These are phyloP conservation scores for Drosophila colorata DNA, from an alignment of 2,888 invertebrate species.

Conservation along the genomic window DNA sequence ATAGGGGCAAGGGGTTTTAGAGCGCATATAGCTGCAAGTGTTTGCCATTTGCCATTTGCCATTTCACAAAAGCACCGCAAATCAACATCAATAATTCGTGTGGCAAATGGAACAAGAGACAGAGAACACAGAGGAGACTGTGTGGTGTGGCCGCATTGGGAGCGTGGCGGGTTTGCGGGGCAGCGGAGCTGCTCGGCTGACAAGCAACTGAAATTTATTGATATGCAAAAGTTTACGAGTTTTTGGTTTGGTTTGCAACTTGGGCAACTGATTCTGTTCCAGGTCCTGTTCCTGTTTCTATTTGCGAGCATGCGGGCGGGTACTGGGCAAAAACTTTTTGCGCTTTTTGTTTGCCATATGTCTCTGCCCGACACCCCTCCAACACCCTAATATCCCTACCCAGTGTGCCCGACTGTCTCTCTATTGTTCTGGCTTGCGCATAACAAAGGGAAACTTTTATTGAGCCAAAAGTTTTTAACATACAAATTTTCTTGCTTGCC, in stretches of 20 bases:
- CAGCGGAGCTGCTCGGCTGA: no score
- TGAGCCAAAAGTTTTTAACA: conserved; percentile 77
- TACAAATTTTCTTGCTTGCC: conserved; percentile 75
- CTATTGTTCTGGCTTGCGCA: conserved; percentile 66
- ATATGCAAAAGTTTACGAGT: conserved; percentile 79
- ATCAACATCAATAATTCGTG: conserved; percentile 79
- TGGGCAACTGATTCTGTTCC: conserved; percentile 51
- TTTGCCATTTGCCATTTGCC: conserved; percentile 56
- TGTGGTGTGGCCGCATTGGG: not conserved
- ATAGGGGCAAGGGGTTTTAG: conserved; percentile 3
- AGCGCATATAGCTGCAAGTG: conserved; percentile 47
- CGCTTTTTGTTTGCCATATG: conserved; percentile 56
- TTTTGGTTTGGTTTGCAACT: conserved; percentile 62
- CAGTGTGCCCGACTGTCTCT: conserved; percentile 6
- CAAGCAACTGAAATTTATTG: conserved; percentile 70
- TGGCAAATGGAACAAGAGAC: conserved; percentile 39
- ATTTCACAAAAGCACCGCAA: conserved; percentile 68
- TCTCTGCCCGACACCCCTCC: conserved; percentile 4
- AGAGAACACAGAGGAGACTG: not conserved
- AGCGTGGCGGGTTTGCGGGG: not conserved
- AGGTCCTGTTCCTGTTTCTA: conserved; percentile 21
- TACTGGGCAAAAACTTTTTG: conserved; percentile 44
- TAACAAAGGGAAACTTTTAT: conserved; percentile 78
- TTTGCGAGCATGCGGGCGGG: conserved; percentile 46
- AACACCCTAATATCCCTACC: not conserved